Conservation (phyloP, 2,888 invertebrate species). For the Synanthedon myopaeformis region DNA sequence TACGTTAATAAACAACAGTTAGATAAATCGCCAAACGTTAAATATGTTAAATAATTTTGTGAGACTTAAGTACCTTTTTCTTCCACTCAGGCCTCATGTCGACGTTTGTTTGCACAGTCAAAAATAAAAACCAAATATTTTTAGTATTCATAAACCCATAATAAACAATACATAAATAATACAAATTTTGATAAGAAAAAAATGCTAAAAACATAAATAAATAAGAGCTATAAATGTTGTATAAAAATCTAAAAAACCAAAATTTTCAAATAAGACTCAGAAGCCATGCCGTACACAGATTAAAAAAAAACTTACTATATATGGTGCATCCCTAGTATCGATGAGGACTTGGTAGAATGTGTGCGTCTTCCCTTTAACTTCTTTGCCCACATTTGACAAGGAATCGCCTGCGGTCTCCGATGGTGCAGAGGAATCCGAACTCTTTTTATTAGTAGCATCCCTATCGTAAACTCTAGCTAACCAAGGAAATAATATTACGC, state of each 20-base stretch:
- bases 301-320: constrained; percentile 80
- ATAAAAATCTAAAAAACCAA: neutral
- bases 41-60: neutral
- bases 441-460: constrained; percentile 80
- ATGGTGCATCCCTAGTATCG: constrained; percentile 96
- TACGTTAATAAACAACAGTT: too few species aligned
- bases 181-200: neutral
- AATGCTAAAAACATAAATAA: neutral
- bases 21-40: too few species aligned
- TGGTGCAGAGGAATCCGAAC: constrained; percentile 31
- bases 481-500: constrained; percentile 98
- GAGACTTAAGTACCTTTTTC: constrained; percentile 49
- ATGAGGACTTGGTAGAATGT: constrained; percentile 98
- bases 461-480: constrained; percentile 94
- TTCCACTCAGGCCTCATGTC: constrained; percentile 65
- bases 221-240: neutral
- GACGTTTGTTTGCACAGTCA: constrained; percentile 56
- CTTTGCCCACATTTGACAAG: constrained; percentile 76
- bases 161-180: neutral
- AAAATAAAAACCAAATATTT: constrained; percentile 27
- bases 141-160: constrained; percentile 1
- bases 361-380: constrained; percentile 90
- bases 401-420: constrained; percentile 41
- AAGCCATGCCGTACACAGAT: neutral
- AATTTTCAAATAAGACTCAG: neutral